Percentiles rank a stretch among this genome's conserved stretches.
phyloP scores from a whole-genome alignment of 1,140 invertebrate species.

The Papilio helenus region DNA sequence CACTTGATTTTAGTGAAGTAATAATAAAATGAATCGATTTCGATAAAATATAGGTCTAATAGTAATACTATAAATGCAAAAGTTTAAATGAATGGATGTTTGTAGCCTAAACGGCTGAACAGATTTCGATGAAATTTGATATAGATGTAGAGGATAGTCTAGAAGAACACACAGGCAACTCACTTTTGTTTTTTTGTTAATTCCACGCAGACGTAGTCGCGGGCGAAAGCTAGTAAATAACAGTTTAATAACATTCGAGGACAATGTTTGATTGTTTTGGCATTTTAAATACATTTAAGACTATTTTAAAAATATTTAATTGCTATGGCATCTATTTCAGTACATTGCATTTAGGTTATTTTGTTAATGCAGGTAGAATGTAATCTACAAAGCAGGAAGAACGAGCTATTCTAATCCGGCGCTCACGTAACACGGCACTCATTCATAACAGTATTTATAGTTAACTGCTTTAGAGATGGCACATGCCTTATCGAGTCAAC shows the following conservation, averaged over 20 bases:
- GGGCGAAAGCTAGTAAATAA: background rate
- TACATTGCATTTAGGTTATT: background rate
- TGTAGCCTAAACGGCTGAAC: too few relatives aligned
- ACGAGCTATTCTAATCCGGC: slow-evolving; percentile 10
- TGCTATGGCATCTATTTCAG: background rate
- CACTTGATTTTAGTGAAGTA: background rate
- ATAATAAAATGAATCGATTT: background rate
- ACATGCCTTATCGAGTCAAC: background rate
- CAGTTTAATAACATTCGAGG: background rate
- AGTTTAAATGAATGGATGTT: background rate
- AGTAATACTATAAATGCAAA: background rate
- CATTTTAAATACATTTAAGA: background rate
- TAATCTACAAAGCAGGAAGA: slow-evolving; percentile 14
- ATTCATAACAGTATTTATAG: slow-evolving; percentile 33
- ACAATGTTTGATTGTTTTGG: background rate
- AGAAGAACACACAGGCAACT: too few relatives aligned
- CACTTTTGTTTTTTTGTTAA: too few relatives aligned
- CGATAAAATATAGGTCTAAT: background rate
- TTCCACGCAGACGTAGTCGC: too few relatives aligned
- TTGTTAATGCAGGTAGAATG: background rate
- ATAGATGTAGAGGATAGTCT: too few relatives aligned
- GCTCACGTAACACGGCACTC: slow-evolving; percentile 19
- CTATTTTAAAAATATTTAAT: background rate
- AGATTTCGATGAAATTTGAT: too few relatives aligned
- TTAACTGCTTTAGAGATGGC: slow-evolving; percentile 15